Base-by-base conservation (phyloP, 2,888 invertebrate genomes). In the Mesoligia furuncula region DNA sequence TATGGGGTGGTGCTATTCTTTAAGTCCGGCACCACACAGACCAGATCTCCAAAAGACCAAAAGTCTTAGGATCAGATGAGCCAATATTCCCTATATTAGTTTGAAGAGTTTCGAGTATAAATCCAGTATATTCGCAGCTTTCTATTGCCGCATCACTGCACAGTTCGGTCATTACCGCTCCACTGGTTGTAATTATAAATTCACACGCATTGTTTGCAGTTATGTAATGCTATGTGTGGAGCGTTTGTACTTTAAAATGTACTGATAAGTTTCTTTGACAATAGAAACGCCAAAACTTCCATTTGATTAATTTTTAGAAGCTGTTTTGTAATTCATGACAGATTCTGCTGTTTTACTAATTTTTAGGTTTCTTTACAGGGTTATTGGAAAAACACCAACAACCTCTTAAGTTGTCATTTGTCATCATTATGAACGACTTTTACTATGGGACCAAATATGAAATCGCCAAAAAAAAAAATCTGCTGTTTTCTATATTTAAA, bases 161-260 rank as follows among this genome's bases (percentile, higher is more conserved):
- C 79, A 85, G 87, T 73, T 84, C 73, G 86, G 84, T 84, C 85
- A 85, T 85, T 88, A 88, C 74, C 87, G 84, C 77, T 79, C 48
- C 61, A 76, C 73, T 73, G 71, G 36, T 65, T 27, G 59, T 75
- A 85, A 82, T 83, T 83, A 78, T 73, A 31, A 61, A 73, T 75
- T 54, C 71, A n/a, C 84, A 81, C 81, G 81, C 84, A 76, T 73
- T 62, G 61, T 69, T 78, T 39, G 59, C 1, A 31, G 20, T 83
- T 84, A 80, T 84, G 74, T 84, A 82, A 83, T 75, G 42, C 17
- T n/a, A 1, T 31, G 45, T 73, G 27, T 39, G 57, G 5, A 6
- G 75, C 57, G 45, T 71, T 74, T 72, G 80, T 64, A 39, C 3
- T 83, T 78, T 31, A 1, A 31, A 48, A 45, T 24, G 8, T 61